phyloP scores from a whole-genome alignment of 2,113 vertebrate species.

The Dromaius novaehollandiae region DNA sequence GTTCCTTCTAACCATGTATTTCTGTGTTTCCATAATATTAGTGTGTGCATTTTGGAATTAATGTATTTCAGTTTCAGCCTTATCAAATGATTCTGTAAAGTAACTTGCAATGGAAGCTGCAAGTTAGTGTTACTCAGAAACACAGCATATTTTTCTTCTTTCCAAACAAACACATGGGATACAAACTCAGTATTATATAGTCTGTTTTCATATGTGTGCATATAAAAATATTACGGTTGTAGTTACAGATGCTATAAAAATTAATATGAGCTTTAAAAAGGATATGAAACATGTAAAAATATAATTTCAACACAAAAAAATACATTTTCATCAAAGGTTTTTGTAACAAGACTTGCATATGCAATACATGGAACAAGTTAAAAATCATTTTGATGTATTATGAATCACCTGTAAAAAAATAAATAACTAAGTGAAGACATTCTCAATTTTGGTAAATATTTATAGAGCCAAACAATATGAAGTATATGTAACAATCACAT shows the following conservation, averaged over 20 bases:
- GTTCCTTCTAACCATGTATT: background rate
- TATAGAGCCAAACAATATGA: constrained; percentile 79
- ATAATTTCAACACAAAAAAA: constrained; percentile 39
- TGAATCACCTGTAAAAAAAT: constrained; percentile 61
- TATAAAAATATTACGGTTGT: background rate
- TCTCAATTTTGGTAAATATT: constrained; percentile 79
- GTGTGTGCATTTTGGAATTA: background rate
- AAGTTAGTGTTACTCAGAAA: background rate
- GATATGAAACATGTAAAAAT: constrained; percentile 9
- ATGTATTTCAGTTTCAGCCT: background rate
- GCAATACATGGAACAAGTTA: constrained; percentile 37
- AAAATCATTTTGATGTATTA: constrained; percentile 68
- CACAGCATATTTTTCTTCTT: background rate
- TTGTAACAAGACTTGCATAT: constrained; percentile 38
- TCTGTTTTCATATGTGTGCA: background rate
- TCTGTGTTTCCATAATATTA: background rate
- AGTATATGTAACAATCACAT: constrained; percentile 78
- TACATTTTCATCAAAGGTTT: constrained; percentile 27
- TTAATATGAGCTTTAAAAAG: background rate
- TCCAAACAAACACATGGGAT: background rate
- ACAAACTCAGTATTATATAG: background rate
- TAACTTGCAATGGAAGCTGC: background rate
- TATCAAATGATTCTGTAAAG: background rate
- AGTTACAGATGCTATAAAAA: constrained; percentile 19
- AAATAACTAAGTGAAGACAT: constrained; percentile 64